Percentiles rank a stretch among this genome's conserved stretches.
phyloP scores from a whole-genome alignment of 2,113 vertebrate genomes.

The Isichthys henryi region DNA sequence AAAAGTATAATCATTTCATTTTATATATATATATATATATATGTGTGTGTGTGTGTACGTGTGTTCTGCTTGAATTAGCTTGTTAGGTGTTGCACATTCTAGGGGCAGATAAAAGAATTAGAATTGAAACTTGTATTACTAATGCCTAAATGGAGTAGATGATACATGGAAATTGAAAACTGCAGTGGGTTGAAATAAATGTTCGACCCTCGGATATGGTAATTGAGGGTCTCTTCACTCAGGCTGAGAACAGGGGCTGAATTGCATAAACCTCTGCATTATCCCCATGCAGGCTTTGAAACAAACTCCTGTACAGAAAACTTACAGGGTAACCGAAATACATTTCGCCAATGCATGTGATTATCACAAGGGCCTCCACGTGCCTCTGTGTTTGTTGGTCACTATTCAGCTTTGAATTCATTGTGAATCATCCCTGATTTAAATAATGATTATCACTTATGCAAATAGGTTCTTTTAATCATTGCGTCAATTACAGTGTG shows the following conservation, averaged over 20 bases:
- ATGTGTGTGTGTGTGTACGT: too few relatives aligned
- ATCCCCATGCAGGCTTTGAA: background rate
- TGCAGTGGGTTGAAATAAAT: background rate
- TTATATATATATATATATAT: background rate
- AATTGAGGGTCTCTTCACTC: background rate
- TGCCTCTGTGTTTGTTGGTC: background rate
- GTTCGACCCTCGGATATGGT: background rate
- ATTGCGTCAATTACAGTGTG: background rate
- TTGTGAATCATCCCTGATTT: background rate
- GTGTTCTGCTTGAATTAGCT: background rate
- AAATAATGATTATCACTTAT: background rate
- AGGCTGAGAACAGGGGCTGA: background rate
- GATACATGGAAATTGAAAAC: background rate
- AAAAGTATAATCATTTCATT: too few relatives aligned
- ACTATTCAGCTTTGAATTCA: background rate
- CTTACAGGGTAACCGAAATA: background rate
- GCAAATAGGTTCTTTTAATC: background rate
- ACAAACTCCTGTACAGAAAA: background rate
- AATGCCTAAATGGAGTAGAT: background rate
- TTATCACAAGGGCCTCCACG: background rate
- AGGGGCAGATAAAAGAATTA: background rate
- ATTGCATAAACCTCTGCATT: background rate
- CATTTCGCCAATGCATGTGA: background rate
- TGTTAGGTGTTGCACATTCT: background rate
- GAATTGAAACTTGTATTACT: background rate